Base-by-base conservation (phyloP, 30 jellyfish, hydroid and myxozoan species). In the Aurelia coerulea region DNA sequence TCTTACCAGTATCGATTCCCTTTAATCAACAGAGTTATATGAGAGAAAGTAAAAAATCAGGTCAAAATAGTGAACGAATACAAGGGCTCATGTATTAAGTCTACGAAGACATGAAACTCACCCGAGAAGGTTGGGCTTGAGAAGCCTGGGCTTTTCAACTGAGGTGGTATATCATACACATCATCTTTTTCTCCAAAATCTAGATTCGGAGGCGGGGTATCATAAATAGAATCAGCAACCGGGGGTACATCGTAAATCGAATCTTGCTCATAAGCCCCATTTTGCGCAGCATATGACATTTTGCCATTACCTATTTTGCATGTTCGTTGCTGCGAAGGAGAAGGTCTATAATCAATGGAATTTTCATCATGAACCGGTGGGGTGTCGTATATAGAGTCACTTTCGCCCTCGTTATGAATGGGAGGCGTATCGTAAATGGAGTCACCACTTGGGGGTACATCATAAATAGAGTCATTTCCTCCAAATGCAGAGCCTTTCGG, bases 341-440 rank as follows among this genome's bases (percentile, higher is more conserved):
- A 12, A 60, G 70, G 0, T 4, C 35, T 23, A 23, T 60, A 60
- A 6, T 46, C 56, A 46, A 0, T 54, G 18, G 33, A 11, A 2
- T 66, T 19, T 39, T 41, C 15, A 46, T 63, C 49, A 15, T 46
- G 82, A 49, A 60, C 14, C 8, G 93, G 93, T 70, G 93, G 93
- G 17, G 77, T 39, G 65, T 84, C 93, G 33, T 84, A 84, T 39
- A 84, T 63, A 4, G 81, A 54, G 63, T 68, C 91, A n/a, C 59
- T 78, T 39, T 32, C 14, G 16, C 34, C 85, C 59, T 37, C 19
- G 10, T 58, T 65, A 12, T 63, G 74, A 13, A 23, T 16, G 5
- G 89, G 80, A 62, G 89, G 89, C 6, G 60, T 16, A 63, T 79
- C 89, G 18, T 62, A 64, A 37, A 64, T 79, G 53, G 78, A 8